Percentiles rank a stretch among this genome's conserved stretches.
phyloP scores from a whole-genome alignment of 2,797 vertebrate genomes.

The Typhlichthys subterraneus region DNA sequence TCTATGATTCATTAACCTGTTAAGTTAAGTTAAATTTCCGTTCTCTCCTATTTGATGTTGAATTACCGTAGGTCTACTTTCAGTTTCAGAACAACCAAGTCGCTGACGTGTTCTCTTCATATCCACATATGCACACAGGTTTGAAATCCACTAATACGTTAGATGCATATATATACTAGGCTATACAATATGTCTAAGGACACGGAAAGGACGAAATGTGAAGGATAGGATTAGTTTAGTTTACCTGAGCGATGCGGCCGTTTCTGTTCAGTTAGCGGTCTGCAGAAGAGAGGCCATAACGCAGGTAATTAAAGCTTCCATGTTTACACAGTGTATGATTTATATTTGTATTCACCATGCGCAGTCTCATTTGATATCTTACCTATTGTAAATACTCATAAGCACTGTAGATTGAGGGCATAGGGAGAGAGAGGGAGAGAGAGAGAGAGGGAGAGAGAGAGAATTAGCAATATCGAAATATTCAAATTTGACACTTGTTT shows the following conservation, averaged over 20 bases:
- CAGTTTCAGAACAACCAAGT: background rate
- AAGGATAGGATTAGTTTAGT: background rate
- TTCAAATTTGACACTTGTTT: constrained; percentile 1
- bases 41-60: background rate
- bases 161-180: background rate
- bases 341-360: background rate
- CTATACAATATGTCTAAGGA: background rate
- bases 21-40: background rate
- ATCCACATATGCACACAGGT: background rate
- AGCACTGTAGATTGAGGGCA: constrained; percentile 63
- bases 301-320: constrained; percentile 9
- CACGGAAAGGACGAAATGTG: background rate
- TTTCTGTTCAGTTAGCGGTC: constrained; percentile 75
- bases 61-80: background rate
- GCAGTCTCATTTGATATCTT: constrained; percentile 22
- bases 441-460: constrained; percentile 13
- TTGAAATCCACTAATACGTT: too few relatives aligned
- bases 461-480: constrained; percentile 3
- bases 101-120: background rate
- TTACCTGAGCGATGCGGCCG: constrained; percentile 78
- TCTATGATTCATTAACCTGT: background rate
- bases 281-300: constrained; percentile 40
- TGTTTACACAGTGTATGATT: background rate
- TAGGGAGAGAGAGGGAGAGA: constrained; percentile 14
- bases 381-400: constrained; percentile 80